phyloP scores from a whole-genome alignment of 2,797 vertebrate genomes.

The Sebastes jordani region DNA sequence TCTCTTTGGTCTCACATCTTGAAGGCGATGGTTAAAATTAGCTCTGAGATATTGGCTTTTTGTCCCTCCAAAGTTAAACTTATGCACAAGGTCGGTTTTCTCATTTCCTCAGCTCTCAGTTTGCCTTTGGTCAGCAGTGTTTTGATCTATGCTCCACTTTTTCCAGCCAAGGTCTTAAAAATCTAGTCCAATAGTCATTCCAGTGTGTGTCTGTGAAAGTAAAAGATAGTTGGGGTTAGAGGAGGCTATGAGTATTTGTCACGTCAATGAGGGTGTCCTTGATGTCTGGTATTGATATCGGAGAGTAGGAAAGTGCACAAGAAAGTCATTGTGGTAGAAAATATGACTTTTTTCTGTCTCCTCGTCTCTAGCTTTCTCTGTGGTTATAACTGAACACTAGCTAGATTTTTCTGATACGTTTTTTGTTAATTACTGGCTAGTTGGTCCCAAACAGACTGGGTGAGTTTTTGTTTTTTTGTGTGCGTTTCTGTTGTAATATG shows the following conservation, averaged over 20 bases:
- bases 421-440: not conserved
- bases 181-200: not conserved
- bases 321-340: not conserved
- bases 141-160: not conserved
- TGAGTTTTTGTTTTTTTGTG: not conserved
- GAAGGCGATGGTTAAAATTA: not conserved
- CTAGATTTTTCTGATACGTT: accelerated
- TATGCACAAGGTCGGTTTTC: constrained; percentile 23
- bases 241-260: constrained; percentile 8
- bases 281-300: not conserved
- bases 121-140: constrained; percentile 40
- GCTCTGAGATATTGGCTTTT: not conserved
- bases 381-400: not conserved
- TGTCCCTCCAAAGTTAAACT: not conserved
- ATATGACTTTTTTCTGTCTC: not conserved
- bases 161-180: constrained; percentile 36
- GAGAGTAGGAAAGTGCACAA: not conserved
- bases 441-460: not conserved
- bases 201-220: not conserved
- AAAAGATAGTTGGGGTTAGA: not conserved
- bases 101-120: not conserved
- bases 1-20: not conserved
- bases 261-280: constrained; percentile 9
- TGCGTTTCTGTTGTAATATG: not conserved
- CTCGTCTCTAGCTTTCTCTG: not conserved